A percentile compares a stretch with the other conserved stretches of the same genome.
phyloP scores from a whole-genome alignment of 1,140 invertebrate genomes.

The Drosophila hydei region DNA sequence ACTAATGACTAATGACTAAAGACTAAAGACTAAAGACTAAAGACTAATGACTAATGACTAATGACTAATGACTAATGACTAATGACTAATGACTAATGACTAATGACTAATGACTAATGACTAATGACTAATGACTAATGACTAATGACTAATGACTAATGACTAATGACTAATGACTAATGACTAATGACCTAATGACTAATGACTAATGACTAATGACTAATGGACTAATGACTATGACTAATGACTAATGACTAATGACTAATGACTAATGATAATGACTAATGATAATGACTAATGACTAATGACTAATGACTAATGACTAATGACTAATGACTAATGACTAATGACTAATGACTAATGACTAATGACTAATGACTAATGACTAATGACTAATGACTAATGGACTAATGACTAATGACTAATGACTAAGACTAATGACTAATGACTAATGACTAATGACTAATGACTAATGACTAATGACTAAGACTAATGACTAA shows the following conservation, averaged over 20 bases:
- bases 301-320: not conserved
- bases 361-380: not conserved
- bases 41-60: too few relatives aligned
- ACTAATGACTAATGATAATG: too few relatives aligned
- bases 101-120: too few relatives aligned
- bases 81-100: too few relatives aligned
- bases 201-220: not conserved
- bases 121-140: not conserved
- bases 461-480: not conserved
- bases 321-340: not conserved
- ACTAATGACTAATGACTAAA: not conserved
- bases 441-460: too few relatives aligned
- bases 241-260: not conserved
- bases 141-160: too few relatives aligned
- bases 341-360: not conserved
- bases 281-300: not conserved
- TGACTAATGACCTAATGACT: not conserved
- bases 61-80: too few relatives aligned
- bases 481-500: not conserved
- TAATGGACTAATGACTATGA: not conserved
- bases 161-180: not conserved
- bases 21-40: not conserved
- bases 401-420: not conserved
- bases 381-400: not conserved
- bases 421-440: not conserved